phyloP scores from a whole-genome alignment of 2,113 vertebrate genomes.

The Heterotilapia buettikoferi region DNA sequence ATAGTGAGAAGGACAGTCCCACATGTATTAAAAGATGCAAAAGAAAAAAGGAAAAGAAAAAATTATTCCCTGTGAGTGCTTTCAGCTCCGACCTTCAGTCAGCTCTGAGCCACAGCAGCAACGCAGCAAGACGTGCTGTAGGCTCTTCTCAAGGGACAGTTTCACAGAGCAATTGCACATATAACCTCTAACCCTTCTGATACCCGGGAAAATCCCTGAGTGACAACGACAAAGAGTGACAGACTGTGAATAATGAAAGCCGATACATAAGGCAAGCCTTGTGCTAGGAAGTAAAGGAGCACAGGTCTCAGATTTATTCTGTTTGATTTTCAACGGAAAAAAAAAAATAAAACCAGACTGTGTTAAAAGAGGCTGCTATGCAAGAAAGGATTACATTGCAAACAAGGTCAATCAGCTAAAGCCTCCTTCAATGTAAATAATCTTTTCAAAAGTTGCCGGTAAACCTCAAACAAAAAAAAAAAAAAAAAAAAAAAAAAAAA shows the following conservation, averaged over 20 bases:
- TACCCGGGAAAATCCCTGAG: not conserved
- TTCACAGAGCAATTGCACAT: constrained; percentile 44
- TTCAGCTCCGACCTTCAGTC: constrained; percentile 45
- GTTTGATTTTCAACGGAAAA: not conserved
- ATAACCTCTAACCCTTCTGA: constrained; percentile 24
- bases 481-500: not conserved
- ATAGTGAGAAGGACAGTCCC: constrained; percentile 12
- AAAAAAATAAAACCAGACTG: not conserved
- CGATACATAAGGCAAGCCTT: not conserved
- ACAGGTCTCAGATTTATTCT: not conserved
- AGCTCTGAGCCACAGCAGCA: constrained; percentile 4
- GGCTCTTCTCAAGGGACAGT: constrained; percentile 34
- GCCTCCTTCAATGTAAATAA: constrained; percentile 30
- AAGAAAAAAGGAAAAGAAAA: not conserved
- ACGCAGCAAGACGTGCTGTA: constrained; percentile 4
- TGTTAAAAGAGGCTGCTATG: not conserved
- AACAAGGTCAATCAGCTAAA: constrained; percentile 35
- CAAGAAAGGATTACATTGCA: not conserved
- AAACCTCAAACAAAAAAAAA: not conserved
- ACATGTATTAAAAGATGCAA: constrained; percentile 9
- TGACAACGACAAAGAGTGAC: constrained; percentile 29
- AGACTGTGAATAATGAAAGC: constrained; percentile 13
- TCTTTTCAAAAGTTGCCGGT: not conserved
- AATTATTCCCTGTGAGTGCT: not conserved
- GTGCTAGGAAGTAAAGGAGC: not conserved